Base-by-base conservation (phyloP, 1,140 invertebrate genomes). In the Drosophila nigromelanica region DNA sequence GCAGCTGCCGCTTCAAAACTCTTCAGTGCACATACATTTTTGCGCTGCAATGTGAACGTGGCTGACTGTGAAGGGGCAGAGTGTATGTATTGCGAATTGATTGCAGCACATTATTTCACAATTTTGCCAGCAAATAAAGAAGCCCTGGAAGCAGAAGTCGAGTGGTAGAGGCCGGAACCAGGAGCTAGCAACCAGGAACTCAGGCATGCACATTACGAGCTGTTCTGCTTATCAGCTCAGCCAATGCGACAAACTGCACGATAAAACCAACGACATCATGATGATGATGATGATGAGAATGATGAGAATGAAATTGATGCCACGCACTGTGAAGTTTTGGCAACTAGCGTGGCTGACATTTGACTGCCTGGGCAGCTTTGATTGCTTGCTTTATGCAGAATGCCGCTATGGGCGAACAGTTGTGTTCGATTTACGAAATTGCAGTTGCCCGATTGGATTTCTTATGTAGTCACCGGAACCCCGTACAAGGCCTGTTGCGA, bases 51-150 rank as follows among this genome's bases (percentile, higher is more conserved):
- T 18, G 7, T 7, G 18, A 40, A 18, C n/a, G 64, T 3, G 24
- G n/a, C n/a, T n/a, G n/a, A n/a, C n/a, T n/a, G n/a, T n/a, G 43
- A 33, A 2, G 11, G 60, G 61, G 11, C 50, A 77, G 35, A 52
- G 55, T 43, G 71, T 77, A 74, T 78, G 78, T 78, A 76, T 82
- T 75, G 82, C 75, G 75, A 87, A 86, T 87, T 87, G 82, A 86
- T 86, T 86, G 82, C 82, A 73, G 68, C 82, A 78, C 82, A 87
- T 87, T 86, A 86, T 87, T 86, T 87, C 82, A 87, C 82, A 86
- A 86, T 87, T 86, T 86, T 82, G 83, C 75, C 76, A 78, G 82
- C 68, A 78, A 81, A 82, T 86, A 86, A 87, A 89, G 82, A 82
- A 70, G 73, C 60, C 56, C 59, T 62, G 24, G 21, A 24, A 24